Conservation (phyloP, 2,888 invertebrate species). For the Andrena haemorrhoa region DNA sequence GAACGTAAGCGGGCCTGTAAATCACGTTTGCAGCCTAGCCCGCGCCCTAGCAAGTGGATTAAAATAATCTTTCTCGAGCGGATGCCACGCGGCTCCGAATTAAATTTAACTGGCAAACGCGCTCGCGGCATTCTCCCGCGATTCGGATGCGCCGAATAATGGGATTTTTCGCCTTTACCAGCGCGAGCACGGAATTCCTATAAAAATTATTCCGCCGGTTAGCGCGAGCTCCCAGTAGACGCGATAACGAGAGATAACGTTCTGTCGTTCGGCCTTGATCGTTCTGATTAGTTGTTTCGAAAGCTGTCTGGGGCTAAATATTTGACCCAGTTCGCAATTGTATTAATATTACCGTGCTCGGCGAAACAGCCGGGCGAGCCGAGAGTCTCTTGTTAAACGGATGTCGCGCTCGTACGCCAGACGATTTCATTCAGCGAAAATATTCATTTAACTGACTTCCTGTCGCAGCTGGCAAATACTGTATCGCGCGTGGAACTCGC, state of each 20-base stretch:
- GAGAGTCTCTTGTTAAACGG: conserved; percentile 34
- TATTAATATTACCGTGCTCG: conserved; percentile 5
- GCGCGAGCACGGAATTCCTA: too few species aligned
- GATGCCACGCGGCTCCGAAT: neutral
- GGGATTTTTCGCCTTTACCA: neutral
- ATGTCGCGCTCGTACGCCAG: conserved; percentile 31
- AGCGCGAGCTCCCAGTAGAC: neutral
- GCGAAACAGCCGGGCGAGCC: neutral
- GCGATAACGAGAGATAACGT: neutral
- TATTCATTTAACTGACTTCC: conserved; percentile 58
- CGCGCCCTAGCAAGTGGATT: neutral
- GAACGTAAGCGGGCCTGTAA: neutral
- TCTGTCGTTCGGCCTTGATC: neutral
- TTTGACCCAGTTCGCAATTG: conserved; percentile 32
- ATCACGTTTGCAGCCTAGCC: conserved; percentile 1
- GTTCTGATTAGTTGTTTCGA: conserved; percentile 17
- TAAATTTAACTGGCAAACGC: conserved; percentile 3
- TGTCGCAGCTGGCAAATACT: conserved; percentile 61
- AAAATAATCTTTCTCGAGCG: conserved; percentile 11
- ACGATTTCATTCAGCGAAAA: conserved; percentile 63
- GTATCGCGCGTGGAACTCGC: conserved; percentile 45
- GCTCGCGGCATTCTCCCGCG: neutral
- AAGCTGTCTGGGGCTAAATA: neutral
- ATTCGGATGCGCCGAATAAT: neutral
- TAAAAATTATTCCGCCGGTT: too few species aligned